Evolutionary conservation across 2,797 vertebrate genomes (phyloP).

Genomic region (Carduelis carduelis): DNA sequence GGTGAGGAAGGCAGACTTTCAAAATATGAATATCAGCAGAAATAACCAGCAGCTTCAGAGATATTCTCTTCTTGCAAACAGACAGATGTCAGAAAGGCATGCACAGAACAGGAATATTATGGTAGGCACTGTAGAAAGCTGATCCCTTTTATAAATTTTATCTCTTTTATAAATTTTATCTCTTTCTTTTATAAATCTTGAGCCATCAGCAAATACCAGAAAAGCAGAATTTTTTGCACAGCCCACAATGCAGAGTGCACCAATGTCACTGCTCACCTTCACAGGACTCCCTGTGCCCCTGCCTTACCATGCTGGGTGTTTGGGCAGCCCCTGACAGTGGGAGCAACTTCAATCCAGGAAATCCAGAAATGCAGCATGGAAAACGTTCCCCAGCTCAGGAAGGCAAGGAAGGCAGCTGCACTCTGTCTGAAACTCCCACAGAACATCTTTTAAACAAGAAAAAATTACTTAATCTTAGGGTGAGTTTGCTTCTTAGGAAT

Average conservation of each 20-base stretch:
- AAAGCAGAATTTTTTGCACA: background rate
- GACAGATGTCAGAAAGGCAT: background rate
- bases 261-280: background rate
- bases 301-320: background rate
- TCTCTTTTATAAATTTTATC: background rate
- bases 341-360: background rate
- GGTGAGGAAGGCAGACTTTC: background rate
- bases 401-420: background rate
- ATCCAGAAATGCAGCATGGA: background rate
- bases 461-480: too few species aligned
- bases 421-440: too few species aligned
- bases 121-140: background rate
- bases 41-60: background rate
- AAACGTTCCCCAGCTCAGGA: background rate
- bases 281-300: fast-evolving
- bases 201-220: background rate
- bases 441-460: background rate
- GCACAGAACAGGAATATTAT: background rate
- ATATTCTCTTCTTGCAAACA: background rate
- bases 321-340: background rate
- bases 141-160: background rate
- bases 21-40: background rate
- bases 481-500: background rate
- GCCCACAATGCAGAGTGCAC: too few species aligned
- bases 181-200: background rate